A percentile compares a stretch with the other conserved stretches of the same genome.
phyloP scores from a whole-genome alignment of 2,797 vertebrate species.

The Trichosurus vulpecula region DNA sequence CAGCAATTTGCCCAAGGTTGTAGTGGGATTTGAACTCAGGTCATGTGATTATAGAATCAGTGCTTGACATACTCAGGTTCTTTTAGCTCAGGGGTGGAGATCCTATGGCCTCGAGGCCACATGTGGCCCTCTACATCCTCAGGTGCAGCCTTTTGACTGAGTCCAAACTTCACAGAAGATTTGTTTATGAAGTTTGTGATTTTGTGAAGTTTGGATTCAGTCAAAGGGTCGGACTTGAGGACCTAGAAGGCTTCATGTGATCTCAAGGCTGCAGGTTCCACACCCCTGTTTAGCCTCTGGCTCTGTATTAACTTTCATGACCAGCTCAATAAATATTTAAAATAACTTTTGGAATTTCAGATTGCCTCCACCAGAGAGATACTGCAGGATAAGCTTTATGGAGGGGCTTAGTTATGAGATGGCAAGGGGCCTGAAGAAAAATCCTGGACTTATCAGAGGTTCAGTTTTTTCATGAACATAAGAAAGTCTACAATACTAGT shows the following conservation, averaged over 20 bases:
- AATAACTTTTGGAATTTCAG: background rate
- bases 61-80: background rate
- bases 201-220: too few species aligned
- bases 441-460: background rate
- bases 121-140: too few species aligned
- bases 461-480: background rate
- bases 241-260: too few species aligned
- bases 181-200: too few species aligned
- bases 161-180: too few species aligned
- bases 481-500: background rate
- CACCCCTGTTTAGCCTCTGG: background rate
- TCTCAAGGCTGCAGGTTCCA: too few species aligned
- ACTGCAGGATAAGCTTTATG: background rate
- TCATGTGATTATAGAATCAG: background rate
- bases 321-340: constrained; percentile 42
- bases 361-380: background rate
- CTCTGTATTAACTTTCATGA: constrained; percentile 2
- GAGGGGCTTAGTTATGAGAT: background rate
- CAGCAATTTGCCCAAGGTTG: background rate
- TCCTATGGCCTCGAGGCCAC: too few species aligned
- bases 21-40: background rate
- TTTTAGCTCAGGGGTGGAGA: background rate
- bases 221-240: too few species aligned
- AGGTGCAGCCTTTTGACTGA: too few species aligned
- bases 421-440: background rate